Evolutionary conservation across 2,113 vertebrate genomes (phyloP).

Genomic region (Symphodus melops): DNA sequence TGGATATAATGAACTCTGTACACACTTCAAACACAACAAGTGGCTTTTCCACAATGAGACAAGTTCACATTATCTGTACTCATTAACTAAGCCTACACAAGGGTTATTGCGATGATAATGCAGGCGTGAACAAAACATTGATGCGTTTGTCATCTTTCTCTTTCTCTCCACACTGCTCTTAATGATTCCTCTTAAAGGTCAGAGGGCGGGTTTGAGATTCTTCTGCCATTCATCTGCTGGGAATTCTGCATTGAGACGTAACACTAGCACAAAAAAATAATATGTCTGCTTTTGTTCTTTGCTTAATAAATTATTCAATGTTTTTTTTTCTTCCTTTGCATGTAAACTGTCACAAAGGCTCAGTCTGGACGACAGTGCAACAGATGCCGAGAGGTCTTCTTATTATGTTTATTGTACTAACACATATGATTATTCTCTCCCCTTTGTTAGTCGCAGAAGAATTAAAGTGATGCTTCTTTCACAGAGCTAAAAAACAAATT

Average conservation of each 20-base stretch:
- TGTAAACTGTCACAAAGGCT: constrained; percentile 30
- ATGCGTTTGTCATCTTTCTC: constrained; percentile 54
- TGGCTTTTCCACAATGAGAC: constrained; percentile 62
- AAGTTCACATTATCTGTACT: constrained; percentile 58
- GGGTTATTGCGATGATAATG: constrained; percentile 47
- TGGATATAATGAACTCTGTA: constrained; percentile 65
- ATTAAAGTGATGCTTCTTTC: background rate
- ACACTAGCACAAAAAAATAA: constrained; percentile 58
- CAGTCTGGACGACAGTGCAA: constrained; percentile 1
- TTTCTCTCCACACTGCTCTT: constrained; percentile 32
- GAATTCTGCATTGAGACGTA: constrained; percentile 50
- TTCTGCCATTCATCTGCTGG: constrained; percentile 21
- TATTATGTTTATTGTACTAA: background rate
- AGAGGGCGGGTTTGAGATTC: constrained; percentile 49
- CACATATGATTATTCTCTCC: background rate
- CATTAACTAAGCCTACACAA: constrained; percentile 64
- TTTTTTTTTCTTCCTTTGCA: constrained; percentile 57
- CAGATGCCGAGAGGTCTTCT: constrained; percentile 11
- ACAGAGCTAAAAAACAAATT: no score
- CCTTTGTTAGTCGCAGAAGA: background rate
- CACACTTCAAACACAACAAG: constrained; percentile 62
- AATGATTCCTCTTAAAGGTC: constrained; percentile 63
- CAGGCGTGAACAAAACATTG: constrained; percentile 42
- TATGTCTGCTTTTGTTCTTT: constrained; percentile 47
- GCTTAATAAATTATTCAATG: constrained; percentile 70